These are phyloP conservation scores for Elegia similella DNA, from an alignment of 2,888 invertebrate genomes.

Conservation along the genomic window DNA sequence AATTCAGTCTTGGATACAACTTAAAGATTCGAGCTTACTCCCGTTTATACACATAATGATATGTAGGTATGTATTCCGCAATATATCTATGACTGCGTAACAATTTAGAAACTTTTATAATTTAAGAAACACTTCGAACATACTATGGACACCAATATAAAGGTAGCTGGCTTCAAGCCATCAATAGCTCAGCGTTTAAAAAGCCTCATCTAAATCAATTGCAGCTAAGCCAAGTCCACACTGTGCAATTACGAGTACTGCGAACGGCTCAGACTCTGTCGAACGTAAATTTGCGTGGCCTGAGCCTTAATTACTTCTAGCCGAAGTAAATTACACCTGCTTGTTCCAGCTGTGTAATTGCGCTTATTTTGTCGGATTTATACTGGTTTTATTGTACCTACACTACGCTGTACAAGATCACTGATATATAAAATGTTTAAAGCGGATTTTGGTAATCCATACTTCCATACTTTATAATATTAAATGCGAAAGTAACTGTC, in stretches of 20 bases:
- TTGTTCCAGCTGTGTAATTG: slow-evolving; percentile 37
- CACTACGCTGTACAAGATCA: not conserved
- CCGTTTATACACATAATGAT: no score
- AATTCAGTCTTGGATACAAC: no score
- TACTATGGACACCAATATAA: no score
- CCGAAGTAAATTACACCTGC: slow-evolving; percentile 42
- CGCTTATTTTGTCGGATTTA: slow-evolving; percentile 36
- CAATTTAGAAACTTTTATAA: no score
- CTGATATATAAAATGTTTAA: no score
- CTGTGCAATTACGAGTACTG: slow-evolving; percentile 10
- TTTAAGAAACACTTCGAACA: no score
- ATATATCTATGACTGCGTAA: no score
- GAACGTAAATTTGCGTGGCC: slow-evolving; percentile 22
- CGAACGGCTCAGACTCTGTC: slow-evolving; percentile 8
- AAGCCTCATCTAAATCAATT: slow-evolving; percentile 17
- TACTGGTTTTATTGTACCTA: slow-evolving; percentile 21
- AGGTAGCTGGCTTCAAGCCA: not conserved
- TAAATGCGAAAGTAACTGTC: no score
- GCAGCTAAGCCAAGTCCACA: slow-evolving; percentile 9
- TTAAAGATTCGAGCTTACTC: no score
- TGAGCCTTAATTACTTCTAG: slow-evolving; percentile 26
- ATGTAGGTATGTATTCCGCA: no score
- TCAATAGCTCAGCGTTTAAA: slow-evolving; percentile 7
- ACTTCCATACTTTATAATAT: no score
- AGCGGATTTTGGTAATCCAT: no score